phyloP scores from a whole-genome alignment of 1,140 invertebrate genomes.

The Aphaenogaster ashmeadi region DNA sequence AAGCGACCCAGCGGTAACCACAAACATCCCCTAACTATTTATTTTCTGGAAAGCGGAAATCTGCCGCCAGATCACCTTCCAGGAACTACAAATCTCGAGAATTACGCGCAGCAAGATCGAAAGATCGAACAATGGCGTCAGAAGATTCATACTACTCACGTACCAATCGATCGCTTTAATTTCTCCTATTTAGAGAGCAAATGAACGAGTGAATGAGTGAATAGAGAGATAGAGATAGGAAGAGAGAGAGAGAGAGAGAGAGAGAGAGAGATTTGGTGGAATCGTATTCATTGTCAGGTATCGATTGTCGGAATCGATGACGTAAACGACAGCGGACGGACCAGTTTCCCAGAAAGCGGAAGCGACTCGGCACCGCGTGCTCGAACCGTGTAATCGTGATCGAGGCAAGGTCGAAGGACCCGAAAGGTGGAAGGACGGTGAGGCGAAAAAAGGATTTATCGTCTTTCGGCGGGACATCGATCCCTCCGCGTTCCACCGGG shows the following conservation, averaged over 20 bases:
- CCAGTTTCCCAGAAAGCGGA: slow-evolving; percentile 53
- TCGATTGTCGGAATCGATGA: background rate
- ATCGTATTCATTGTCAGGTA: background rate
- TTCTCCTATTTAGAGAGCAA: background rate
- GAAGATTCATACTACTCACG: background rate
- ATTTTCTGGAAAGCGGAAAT: background rate
- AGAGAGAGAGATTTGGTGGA: background rate
- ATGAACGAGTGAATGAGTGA: background rate
- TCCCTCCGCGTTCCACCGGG: slow-evolving; percentile 65
- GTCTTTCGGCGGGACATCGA: slow-evolving; percentile 65
- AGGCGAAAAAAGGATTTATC: slow-evolving; percentile 75
- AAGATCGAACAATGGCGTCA: background rate
- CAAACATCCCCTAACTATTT: background rate
- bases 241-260: background rate
- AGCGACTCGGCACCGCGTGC: background rate
- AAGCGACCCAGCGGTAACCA: background rate
- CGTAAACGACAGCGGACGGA: background rate
- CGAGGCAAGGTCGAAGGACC: slow-evolving; percentile 69
- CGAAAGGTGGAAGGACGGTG: slow-evolving; percentile 68
- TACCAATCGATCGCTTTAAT: background rate
- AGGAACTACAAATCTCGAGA: background rate
- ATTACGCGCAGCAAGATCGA: background rate
- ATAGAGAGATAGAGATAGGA: background rate
- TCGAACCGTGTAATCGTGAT: slow-evolving; percentile 49
- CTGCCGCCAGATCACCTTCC: too few relatives aligned